These are phyloP conservation scores for Knipowitschia caucasica DNA, from an alignment of 2,797 vertebrate species.

Conservation along the genomic window DNA sequence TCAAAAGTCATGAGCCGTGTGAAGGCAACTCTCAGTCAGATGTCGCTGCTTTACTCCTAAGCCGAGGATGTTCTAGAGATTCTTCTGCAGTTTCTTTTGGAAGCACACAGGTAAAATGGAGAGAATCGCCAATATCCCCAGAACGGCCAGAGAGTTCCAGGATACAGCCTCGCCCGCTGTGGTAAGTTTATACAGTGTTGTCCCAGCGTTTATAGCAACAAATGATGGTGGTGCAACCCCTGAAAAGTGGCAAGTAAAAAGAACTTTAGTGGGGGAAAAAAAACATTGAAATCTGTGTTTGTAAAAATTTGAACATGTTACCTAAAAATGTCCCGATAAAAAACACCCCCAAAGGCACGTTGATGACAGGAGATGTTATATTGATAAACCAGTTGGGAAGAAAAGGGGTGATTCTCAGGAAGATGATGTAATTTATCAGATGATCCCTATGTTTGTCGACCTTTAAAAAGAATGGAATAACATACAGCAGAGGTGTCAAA, in stretches of 20 bases:
- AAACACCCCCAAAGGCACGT: slow-evolving; percentile 95
- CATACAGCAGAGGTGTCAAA: too few relatives aligned
- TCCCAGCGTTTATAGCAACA: slow-evolving; percentile 97
- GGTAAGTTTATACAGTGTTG: slow-evolving; percentile 95
- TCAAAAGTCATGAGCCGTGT: slow-evolving; percentile 16
- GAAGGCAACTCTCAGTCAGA: slow-evolving; percentile 27
- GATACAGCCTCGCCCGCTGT: slow-evolving; percentile 97
- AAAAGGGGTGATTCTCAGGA: slow-evolving; percentile 97
- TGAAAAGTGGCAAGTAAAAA: slow-evolving; percentile 44
- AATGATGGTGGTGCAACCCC: slow-evolving; percentile 97
- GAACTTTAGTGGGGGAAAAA: neutral
- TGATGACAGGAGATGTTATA: slow-evolving; percentile 97
- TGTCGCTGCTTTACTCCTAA: slow-evolving; percentile 59
- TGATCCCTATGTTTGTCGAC: slow-evolving; percentile 95
- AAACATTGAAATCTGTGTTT: neutral
- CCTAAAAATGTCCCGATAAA: slow-evolving; percentile 97
- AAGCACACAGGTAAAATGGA: slow-evolving; percentile 94
- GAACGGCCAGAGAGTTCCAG: slow-evolving; percentile 93
- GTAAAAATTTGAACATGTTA: slow-evolving; percentile 62
- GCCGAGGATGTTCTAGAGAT: slow-evolving; percentile 79
- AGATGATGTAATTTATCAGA: slow-evolving; percentile 99
- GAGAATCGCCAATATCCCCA: slow-evolving; percentile 89
- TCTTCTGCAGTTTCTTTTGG: slow-evolving; percentile 94
- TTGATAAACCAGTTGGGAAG: slow-evolving; percentile 99
- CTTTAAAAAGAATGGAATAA: slow-evolving; percentile 62